Base-by-base conservation (phyloP, 2,888 invertebrate genomes). In the Mechanitis mazaeus region DNA sequence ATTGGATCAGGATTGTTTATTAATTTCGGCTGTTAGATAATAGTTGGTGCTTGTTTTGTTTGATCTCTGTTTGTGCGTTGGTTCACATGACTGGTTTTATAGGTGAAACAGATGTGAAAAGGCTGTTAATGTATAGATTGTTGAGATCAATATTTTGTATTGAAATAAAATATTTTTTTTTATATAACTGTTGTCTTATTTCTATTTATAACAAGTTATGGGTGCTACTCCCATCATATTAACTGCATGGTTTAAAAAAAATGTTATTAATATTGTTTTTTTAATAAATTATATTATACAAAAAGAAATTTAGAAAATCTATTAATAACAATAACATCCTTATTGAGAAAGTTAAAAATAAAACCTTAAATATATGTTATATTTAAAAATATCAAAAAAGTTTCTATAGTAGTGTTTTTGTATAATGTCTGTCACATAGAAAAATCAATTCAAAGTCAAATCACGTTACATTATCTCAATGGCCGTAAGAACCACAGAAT, bases 81-180 rank as follows among this genome's bases (percentile, higher is more conserved):
- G 45, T 78, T 85, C 85, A 80, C 86, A 87, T 85, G 83, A 79
- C 87, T 89, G 81, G 87, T 89, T 88, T 85, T 89, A 84, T 85
- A 88, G 87, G 85, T 88, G 88, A 76, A 88, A 87, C 87, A 88
- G 87, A 81, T 88, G 87, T 88, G 86, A 76, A 77, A 67, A 74
- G 76, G 73, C 74, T 79, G 79, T 72, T 74, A 64, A 68, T 71
- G 68, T 57, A 33, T 62, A 63, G 65, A 61, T 74, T 73, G 76
- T 75, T 77, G 75, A 79, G 77, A 85, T 82, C 85, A 86, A 85
- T 87, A 85, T 85, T 84, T 76, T 75, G 75, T 82, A 80, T 76
- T 74, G 75, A 6, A 60, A 60, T 67, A 59, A 54, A 59, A 7
- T 20, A 33, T 33, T 45, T 35, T 59, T 45, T 45, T 45, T 45